phyloP scores from a whole-genome alignment of 2,797 vertebrate species.

The Aphelocoma californica region DNA sequence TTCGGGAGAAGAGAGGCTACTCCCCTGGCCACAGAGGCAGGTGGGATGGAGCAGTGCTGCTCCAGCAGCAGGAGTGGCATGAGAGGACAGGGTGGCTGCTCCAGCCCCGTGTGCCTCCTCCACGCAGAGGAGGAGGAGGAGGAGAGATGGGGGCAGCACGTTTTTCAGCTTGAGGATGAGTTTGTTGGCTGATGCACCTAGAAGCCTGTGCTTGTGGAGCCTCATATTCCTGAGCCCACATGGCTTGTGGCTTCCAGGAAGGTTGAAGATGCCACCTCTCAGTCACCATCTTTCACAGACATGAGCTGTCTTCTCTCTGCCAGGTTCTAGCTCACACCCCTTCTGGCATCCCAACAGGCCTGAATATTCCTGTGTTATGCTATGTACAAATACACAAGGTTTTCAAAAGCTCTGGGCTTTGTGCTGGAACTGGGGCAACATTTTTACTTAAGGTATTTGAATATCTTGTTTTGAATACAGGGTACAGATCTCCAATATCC shows the following conservation, averaged over 20 bases:
- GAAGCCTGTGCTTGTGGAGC: not conserved
- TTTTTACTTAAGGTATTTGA: not conserved
- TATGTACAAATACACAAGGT: not conserved
- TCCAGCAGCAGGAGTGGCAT: fast-evolving
- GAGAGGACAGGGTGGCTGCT: not conserved
- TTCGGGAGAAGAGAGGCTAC: not conserved
- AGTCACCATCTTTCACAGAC: not conserved
- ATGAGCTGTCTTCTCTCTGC: not conserved
- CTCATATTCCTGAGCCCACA: fast-evolving
- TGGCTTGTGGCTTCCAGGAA: fast-evolving
- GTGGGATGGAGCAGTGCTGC: not conserved
- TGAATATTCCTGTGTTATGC: not conserved
- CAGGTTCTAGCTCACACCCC: not conserved
- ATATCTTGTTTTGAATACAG: not conserved
- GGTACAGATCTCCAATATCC: not conserved
- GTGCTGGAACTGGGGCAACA: not conserved
- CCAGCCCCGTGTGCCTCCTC: not conserved
- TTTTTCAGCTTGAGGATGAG: not conserved
- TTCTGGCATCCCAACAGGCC: not conserved
- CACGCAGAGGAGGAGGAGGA: not conserved
- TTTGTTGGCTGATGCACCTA: not conserved
- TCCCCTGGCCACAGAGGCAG: not conserved
- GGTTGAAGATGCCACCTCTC: not conserved
- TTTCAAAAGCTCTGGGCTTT: not conserved
- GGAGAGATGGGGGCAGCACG: fast-evolving